Base-by-base conservation (phyloP, 2,797 vertebrate genomes). In the Spinus pinus region DNA sequence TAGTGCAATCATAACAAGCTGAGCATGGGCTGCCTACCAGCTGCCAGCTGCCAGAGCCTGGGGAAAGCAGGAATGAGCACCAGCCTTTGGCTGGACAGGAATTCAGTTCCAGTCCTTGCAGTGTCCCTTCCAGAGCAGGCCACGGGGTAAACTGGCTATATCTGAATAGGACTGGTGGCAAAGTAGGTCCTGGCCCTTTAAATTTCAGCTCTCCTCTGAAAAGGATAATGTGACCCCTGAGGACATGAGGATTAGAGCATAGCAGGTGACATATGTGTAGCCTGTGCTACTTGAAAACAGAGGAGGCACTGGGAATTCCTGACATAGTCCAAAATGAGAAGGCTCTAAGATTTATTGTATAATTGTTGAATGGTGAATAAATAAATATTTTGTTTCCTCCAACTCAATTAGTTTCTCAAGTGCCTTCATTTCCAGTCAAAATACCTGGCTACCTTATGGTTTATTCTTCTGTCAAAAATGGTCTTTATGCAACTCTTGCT, bases 181-280 rank as follows among this genome's bases (percentile, higher is more conserved):
- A 57, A 46, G 31, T 44, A 81, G 35, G 23, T 75, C 74, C 53
- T 69, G 54, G 81, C 33, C 39, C 65, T 49, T 37, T 47, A 64
- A 56, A 80, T 78, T 77, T 77, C 65, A 83, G 56, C 35, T 84
- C 37, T 93, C 7, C 2, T 44, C 50, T 77, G 42, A 65, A 44
- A 81, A 61, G 56, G 67, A 35, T 35, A 61, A 22, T 37, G 77
- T 0, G 0, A 6, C 5, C 13, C 31, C 42, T 1, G 5, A 54
- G 41, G 37, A 69, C n/a, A 14, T 23, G 39, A 56, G 28, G 31
- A 57, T 77, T 25, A 66, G 56, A 66, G 13, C 35, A 33, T 42
- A 21, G 13, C 64, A 66, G 81, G 44, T 66, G 24, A 69, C 4
- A 19, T 17, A 57, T 0, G 3, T 4, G 6, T 10, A 49, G 21